These are phyloP conservation scores for Xestobium rufovillosum DNA, from an alignment of 2,888 invertebrate species.

Conservation along the genomic window DNA sequence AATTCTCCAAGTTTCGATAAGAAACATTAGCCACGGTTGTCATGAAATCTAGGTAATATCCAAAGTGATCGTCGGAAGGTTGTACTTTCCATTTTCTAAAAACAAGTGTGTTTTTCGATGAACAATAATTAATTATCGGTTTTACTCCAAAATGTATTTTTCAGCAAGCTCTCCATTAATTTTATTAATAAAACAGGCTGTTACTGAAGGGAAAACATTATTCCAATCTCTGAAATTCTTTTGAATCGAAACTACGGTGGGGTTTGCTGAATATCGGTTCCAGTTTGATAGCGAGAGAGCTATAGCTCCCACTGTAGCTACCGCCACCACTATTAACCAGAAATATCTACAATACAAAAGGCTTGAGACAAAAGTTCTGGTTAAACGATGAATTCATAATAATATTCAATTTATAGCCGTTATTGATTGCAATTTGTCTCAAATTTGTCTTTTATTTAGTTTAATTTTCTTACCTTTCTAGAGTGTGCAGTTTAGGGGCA, in stretches of 20 bases:
- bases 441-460: too few relatives aligned
- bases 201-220: constrained; percentile 51
- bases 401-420: too few relatives aligned
- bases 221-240: constrained; percentile 57
- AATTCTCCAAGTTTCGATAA: constrained; percentile 38
- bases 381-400: too few relatives aligned
- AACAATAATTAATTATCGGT: constrained; percentile 3
- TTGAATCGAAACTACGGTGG: constrained; percentile 56
- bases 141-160: constrained; percentile 37
- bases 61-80: constrained; percentile 40
- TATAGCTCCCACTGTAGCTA: constrained; percentile 44
- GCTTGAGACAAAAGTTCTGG: too few relatives aligned
- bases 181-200: constrained; percentile 46
- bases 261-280: constrained; percentile 51
- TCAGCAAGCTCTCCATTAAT: constrained; percentile 36
- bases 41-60: constrained; percentile 45
- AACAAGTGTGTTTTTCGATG: constrained; percentile 10
- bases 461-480: constrained; percentile 26
- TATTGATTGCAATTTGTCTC: too few relatives aligned
- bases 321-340: constrained; percentile 40
- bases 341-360: constrained; percentile 37
- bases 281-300: constrained; percentile 48
- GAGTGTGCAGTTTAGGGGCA: constrained; percentile 24
- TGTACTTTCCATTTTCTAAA: constrained; percentile 43
- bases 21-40: constrained; percentile 44